Conservation (phyloP, 2,797 vertebrate species). For the Rhodeus uyekii region DNA sequence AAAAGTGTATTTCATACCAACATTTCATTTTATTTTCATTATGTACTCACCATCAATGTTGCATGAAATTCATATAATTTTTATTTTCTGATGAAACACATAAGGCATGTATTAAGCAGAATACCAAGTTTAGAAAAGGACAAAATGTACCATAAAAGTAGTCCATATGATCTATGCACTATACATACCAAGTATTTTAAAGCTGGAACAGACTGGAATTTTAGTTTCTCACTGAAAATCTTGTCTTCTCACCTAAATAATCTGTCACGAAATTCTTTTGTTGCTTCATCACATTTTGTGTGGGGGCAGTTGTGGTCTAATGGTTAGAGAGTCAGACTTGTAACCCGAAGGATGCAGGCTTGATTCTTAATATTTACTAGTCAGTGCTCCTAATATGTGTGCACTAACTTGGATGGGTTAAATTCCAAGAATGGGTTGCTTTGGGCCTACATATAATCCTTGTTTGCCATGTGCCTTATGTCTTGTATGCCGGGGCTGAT, state of each 20-base stretch:
- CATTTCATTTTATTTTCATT: neutral
- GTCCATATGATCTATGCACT: neutral
- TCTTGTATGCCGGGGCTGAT: neutral
- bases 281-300: neutral
- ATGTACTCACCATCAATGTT: neutral
- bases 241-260: neutral
- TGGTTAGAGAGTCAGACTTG: no score
- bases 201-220: neutral
- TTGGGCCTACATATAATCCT: neutral
- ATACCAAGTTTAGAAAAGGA: neutral
- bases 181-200: constrained; percentile 12
- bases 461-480: constrained; percentile 4
- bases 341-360: no score
- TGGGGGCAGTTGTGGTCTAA: no score
- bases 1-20: neutral
- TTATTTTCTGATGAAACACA: neutral
- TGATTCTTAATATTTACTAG: no score
- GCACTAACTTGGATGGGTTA: neutral
- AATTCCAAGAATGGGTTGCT: neutral
- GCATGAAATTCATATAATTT: neutral
- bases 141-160: neutral
- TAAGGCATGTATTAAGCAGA: neutral
- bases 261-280: neutral
- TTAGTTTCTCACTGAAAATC: neutral
- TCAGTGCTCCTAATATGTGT: no score